Base-by-base conservation (phyloP, 2,888 invertebrate genomes). In the Anaspis maculata region DNA sequence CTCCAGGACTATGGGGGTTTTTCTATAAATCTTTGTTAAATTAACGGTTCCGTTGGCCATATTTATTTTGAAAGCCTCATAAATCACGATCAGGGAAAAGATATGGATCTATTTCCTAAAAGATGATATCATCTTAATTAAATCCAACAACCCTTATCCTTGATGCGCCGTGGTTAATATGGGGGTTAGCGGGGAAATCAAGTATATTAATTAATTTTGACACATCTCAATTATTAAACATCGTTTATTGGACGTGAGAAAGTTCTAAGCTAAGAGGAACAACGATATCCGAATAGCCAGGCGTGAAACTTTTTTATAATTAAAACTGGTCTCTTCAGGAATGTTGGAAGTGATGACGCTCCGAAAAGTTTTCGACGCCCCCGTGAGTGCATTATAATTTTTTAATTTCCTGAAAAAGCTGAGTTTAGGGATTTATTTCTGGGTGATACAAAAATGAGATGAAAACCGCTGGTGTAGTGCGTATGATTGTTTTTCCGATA, bases 171-270 rank as follows among this genome's bases (percentile, higher is more conserved):
- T 19, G 19, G 19, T 19, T 9, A 6, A 9, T 19, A 9, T 19
- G 5, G 5, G 19, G 35, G 31, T 30, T 37, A 37, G 27, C 29
- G 29, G 30, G 15, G 14, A 33, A 44, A 48, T 48, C 45, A 49
- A 48, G 45, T 44, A 41, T 42, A 44, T n/a, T n/a, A 49, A 46
- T 49, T 47, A 49, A 48, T 42, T 49, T 50, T 46, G 48, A 51
- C 49, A 50, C 42, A 41, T 48, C 48, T 47, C 47, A 46, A 51
- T 50, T n/a, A n/a, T n/a, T 48, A 49, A 48, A 32, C 33, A 33
- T 37, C 42, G 36, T 44, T 49, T 47, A 49, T 44, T 30, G 21
- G 40, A 46, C 44, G 42, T 37, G 41, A 41, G 47, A 45, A 48
- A 46, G 41, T 48, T 49, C 46, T 49, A 49, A 49, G 48, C 46